Base-by-base conservation (phyloP, 2,888 invertebrate genomes). In the Caenorhabditis panamensis region DNA sequence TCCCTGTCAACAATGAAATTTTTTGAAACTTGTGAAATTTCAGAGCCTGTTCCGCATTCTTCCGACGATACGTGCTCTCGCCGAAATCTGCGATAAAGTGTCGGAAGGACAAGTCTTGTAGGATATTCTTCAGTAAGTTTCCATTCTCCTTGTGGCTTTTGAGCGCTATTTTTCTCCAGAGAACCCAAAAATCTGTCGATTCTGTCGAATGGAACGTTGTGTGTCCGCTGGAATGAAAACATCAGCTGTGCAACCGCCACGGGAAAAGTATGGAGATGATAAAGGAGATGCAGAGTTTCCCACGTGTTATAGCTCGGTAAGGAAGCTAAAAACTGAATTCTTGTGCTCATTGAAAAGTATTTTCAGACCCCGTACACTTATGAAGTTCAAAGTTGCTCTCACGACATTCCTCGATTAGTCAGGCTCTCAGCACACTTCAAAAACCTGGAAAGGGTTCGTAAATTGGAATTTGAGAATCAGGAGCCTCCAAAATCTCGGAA, bases 31-130 rank as follows among this genome's bases (percentile, higher is more conserved):
- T 8, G 18, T 18, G n/a, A 8, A 9, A 5, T 68, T 68, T 44
- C 71, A 78, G 78, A 66, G 79, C 79, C 2, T 79, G 79, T 47
- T 61, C 72, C 13, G 79, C 79, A n/a, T 79, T 79, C 51, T 79
- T 79, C 56, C 79, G 79, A 44, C 61, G 79, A 0, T 79, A 51
- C 36, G 79, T 79, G 24, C 56, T 79, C 28, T 79, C 79, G 1
- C 79, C 79, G 26, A 73, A 79, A 28, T 63, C 56, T 16, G 51
- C 58, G 9, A 79, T 79, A 16, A 67, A 63, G 24, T 79, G 79
- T 36, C 22, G 67, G 24, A 62, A 62, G 20, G 61, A 68, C 26
- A 47, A 63, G 47, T 53, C 61, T 1, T 79, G 79, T n/a, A 18
- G 54, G 6, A 68, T 73, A 11, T n/a, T 47, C 54, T 67, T 31